A percentile compares a stretch with the other conserved stretches of the same genome.
Evolutionary conservation across 1,140 invertebrate genomes (phyloP).

Genomic region (Campoletis sonorensis): DNA sequence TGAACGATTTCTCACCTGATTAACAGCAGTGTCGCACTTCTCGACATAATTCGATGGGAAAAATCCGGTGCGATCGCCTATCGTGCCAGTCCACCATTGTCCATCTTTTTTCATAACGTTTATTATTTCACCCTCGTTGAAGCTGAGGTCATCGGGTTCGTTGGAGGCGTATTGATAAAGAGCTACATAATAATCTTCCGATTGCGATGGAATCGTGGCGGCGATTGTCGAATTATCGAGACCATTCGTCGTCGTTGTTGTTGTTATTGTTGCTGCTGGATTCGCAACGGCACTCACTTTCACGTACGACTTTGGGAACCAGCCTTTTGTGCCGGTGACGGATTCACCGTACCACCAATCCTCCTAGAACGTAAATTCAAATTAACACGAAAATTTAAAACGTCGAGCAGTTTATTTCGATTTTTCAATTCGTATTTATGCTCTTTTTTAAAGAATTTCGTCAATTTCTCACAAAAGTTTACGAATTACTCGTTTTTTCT

Average conservation of each 20-base stretch:
- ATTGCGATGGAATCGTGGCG: slow-evolving; percentile 49
- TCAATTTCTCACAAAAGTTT: no score
- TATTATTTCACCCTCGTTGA: slow-evolving; percentile 94
- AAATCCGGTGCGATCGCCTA: slow-evolving; percentile 91
- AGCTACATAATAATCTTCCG: slow-evolving; percentile 87
- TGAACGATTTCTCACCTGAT: slow-evolving; percentile 69
- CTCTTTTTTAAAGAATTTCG: background rate
- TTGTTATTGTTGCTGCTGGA: background rate
- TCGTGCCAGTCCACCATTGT: slow-evolving; percentile 98
- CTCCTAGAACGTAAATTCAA: slow-evolving; percentile 68
- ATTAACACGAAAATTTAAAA: background rate
- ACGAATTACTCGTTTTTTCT: no score
- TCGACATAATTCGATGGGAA: slow-evolving; percentile 97
- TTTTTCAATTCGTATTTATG: background rate
- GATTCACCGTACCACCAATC: slow-evolving; percentile 84
- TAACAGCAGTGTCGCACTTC: slow-evolving; percentile 74
- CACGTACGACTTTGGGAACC: slow-evolving; percentile 87
- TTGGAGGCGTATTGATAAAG: slow-evolving; percentile 90
- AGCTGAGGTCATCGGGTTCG: slow-evolving; percentile 94
- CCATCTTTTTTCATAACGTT: slow-evolving; percentile 92
- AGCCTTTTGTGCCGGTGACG: slow-evolving; percentile 76
- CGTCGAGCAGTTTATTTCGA: no score
- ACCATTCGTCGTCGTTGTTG: slow-evolving; percentile 51
- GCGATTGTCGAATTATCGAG: slow-evolving; percentile 48
- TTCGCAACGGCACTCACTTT: slow-evolving; percentile 69